Evolutionary conservation across 2,797 vertebrate genomes (phyloP), one percentile per base, ranked within the genome.

Genomic region (Cynopterus sphinx): DNA sequence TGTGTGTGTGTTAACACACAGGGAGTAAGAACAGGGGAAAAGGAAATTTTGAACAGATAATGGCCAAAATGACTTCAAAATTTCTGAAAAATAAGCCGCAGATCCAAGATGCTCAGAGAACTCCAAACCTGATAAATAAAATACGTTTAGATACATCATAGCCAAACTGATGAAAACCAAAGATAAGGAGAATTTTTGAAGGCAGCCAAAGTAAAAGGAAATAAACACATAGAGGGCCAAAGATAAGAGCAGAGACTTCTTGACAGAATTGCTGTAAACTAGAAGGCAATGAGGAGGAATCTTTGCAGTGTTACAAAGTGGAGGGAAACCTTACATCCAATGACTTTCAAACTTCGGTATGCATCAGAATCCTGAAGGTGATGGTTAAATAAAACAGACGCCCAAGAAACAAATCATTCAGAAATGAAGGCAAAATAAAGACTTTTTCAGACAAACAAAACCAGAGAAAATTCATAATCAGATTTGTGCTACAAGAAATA

Each of bases 21-120:
- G n/a, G 8, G 68, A 63, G 16, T 81, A 55, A 78, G 57, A 89
- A 92, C 3, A 94, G 59, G 73, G 36, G 57, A 36, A 67, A 92
- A 74, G 2, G 79, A 86, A 70, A 46, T 85, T 96, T 94, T 90
- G 41, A 92, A 63, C 33, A 68, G 39, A 63, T 94, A 89, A 70
- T 90, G 31, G 15, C 79, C 79, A 84, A 59, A 85, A 41, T 73
- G 84, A 75, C 87, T 90, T 87, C 51, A 68, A 79, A 85, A 85
- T 81, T 61, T 33, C 43, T 41, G 12, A 92, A 92, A 86, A 63
- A 21, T 13, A 79, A 67, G 78, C 4, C 78, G 51, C 13, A 84
- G 46, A 79, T 81, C 24, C 4, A 85, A 75, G 36, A 82, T 86
- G 33, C 57, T 68, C 24, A 92, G 75, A 90, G 67, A 94, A 59